phyloP scores from a whole-genome alignment of 2,888 invertebrate genomes.

The Nebria brevicollis region DNA sequence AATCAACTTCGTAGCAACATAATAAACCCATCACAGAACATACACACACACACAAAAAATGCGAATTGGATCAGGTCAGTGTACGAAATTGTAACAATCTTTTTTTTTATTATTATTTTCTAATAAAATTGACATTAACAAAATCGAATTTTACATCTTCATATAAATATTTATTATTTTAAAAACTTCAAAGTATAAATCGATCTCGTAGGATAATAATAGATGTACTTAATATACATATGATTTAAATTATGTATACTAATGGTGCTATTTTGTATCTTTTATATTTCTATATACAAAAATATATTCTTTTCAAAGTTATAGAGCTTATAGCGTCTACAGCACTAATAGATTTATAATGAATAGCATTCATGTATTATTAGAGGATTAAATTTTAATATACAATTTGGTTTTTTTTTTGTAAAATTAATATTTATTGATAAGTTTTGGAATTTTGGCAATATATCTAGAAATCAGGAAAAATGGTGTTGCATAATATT shows the following conservation, averaged over 20 bases:
- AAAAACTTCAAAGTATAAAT: no score
- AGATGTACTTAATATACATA: no score
- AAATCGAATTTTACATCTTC: no score
- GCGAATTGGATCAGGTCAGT: conserved; percentile 56
- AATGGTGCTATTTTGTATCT: no score
- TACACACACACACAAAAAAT: conserved; percentile 48
- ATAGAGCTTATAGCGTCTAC: not conserved
- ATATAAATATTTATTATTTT: no score
- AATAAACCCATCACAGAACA: conserved; percentile 12
- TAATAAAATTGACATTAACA: not conserved
- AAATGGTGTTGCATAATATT: conserved; percentile 8
- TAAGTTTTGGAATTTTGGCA: not conserved
- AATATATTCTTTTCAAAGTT: no score
- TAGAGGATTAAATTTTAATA: not conserved
- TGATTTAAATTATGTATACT: no score
- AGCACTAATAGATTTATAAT: not conserved
- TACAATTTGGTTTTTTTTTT: not conserved
- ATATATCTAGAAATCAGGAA: no score
- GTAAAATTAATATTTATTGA: not conserved
- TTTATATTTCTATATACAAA: no score
- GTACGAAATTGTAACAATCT: conserved; percentile 35
- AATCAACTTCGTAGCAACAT: conserved; percentile 11
- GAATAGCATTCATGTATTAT: not conserved
- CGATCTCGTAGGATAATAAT: no score
- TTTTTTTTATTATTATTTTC: not conserved